A percentile compares a stretch with the other conserved stretches of the same genome.
These are phyloP conservation scores for Eulemur albifrons DNA, from an alignment of 2,797 vertebrate species.

Conservation along the genomic window DNA sequence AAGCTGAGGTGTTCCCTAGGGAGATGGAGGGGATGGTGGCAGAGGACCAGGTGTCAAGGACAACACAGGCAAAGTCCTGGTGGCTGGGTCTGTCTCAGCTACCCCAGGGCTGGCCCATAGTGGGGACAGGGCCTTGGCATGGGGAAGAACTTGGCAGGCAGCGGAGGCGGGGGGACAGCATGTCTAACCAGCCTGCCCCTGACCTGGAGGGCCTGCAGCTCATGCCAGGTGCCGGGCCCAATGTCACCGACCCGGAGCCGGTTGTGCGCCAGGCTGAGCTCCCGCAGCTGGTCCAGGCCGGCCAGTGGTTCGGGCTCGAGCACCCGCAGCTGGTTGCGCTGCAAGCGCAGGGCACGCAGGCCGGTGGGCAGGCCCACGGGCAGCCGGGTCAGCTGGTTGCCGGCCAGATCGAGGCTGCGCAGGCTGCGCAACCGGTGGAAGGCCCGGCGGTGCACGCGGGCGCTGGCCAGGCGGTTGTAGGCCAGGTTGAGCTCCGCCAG, in stretches of 20 bases:
- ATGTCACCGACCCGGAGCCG: constrained; percentile 72
- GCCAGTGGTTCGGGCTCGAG: constrained; percentile 69
- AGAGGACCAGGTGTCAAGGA: not conserved
- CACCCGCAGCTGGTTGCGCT: constrained; percentile 71
- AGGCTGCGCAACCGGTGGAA: constrained; percentile 74
- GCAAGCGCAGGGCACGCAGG: constrained; percentile 73
- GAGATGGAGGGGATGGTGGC: not conserved
- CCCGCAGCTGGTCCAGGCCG: constrained; percentile 65
- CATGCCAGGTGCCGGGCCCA: constrained; percentile 77
- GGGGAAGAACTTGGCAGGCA: not conserved
- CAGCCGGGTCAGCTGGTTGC: constrained; percentile 77
- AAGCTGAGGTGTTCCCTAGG: not conserved
- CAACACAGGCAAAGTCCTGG: not conserved
- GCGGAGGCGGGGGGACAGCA: not conserved
- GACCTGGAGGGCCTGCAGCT: constrained; percentile 76
- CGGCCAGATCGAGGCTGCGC: constrained; percentile 70
- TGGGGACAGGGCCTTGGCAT: not conserved
- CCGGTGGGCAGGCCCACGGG: constrained; percentile 69
- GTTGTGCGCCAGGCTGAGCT: constrained; percentile 78
- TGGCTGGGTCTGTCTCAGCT: not conserved
- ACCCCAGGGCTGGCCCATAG: not conserved
- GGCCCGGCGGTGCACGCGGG: constrained; percentile 71
- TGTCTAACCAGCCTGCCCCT: not conserved
- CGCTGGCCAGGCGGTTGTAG: constrained; percentile 77
- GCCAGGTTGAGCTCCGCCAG: constrained; percentile 80